These are phyloP conservation scores for Drosophila kuntzei DNA, from an alignment of 2,888 invertebrate genomes.

Conservation along the genomic window DNA sequence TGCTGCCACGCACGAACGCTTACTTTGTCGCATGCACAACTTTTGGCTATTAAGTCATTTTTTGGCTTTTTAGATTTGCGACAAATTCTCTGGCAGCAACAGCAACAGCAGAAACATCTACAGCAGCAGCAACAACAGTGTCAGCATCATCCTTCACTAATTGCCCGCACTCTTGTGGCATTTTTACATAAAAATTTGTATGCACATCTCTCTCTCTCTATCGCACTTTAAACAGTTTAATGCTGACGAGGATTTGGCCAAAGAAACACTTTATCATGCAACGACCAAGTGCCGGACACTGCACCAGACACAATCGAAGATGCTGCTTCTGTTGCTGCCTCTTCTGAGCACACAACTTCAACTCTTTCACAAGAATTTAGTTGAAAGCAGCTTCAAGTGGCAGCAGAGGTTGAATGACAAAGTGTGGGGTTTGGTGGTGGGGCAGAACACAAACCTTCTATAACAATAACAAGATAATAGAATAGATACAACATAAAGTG, in stretches of 20 bases:
- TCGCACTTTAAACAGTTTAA: slow-evolving; percentile 63
- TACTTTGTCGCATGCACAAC: slow-evolving; percentile 82
- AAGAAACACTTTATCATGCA: slow-evolving; percentile 73
- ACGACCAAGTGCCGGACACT: slow-evolving; percentile 65
- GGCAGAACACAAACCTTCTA: slow-evolving; percentile 27
- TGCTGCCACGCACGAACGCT: slow-evolving; percentile 79
- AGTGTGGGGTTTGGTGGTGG: not conserved
- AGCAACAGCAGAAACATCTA: slow-evolving; percentile 23
- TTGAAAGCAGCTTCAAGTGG: slow-evolving; percentile 78
- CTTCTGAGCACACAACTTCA: slow-evolving; percentile 68
- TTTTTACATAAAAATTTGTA: slow-evolving; percentile 54
- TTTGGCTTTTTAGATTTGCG: slow-evolving; percentile 82
- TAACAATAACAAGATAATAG: slow-evolving; percentile 78
- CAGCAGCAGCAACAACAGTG: slow-evolving; percentile 24
- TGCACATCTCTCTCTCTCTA: not conserved
- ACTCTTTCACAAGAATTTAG: slow-evolving; percentile 77
- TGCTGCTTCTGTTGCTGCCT: slow-evolving; percentile 26
- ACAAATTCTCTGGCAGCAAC: slow-evolving; percentile 66
- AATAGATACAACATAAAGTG: slow-evolving; percentile 37
- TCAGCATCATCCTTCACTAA: slow-evolving; percentile 58
- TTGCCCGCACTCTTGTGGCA: slow-evolving; percentile 73
- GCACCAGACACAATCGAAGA: slow-evolving; percentile 72
- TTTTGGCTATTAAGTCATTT: slow-evolving; percentile 82
- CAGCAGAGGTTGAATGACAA: slow-evolving; percentile 13
- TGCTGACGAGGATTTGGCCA: slow-evolving; percentile 44